Evolutionary conservation across 2,797 vertebrate species (phyloP).

Genomic region (Anomalospiza imberbis): DNA sequence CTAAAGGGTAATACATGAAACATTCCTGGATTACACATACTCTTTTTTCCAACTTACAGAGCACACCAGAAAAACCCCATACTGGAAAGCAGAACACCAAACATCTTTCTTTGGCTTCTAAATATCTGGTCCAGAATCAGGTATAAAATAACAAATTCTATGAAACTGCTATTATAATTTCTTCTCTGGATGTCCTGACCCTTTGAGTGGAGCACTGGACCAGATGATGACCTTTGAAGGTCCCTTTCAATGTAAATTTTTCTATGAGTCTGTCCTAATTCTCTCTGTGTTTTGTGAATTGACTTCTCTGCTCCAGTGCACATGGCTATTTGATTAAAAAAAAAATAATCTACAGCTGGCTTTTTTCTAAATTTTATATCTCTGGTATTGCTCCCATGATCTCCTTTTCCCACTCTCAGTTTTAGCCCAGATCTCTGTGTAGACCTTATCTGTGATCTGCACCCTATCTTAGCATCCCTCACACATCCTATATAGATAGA

Average conservation of each 20-base stretch:
- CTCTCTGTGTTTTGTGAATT: background rate
- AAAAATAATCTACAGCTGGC: rapidly evolving
- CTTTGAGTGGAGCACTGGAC: background rate
- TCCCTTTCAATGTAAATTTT: background rate
- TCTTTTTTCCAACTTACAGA: background rate
- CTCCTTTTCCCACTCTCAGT: background rate
- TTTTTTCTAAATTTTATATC: background rate
- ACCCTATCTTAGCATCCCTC: background rate
- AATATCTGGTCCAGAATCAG: background rate
- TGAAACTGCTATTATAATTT: background rate
- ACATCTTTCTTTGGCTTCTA: background rate
- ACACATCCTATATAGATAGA: background rate
- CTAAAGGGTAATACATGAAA: slow-evolving; percentile 1
- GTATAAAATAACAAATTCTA: background rate
- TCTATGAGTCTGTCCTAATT: background rate
- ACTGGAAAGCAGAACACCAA: background rate
- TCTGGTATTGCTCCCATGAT: background rate
- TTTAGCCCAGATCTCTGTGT: background rate
- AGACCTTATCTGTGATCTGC: background rate
- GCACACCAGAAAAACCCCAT: rapidly evolving
- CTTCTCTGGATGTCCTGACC: background rate
- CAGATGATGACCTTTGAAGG: background rate
- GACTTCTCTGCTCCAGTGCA: background rate
- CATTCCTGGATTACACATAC: background rate
- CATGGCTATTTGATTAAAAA: background rate